Evolutionary conservation across 2,797 vertebrate species (phyloP).

Genomic region (Notamacropus eugenii): DNA sequence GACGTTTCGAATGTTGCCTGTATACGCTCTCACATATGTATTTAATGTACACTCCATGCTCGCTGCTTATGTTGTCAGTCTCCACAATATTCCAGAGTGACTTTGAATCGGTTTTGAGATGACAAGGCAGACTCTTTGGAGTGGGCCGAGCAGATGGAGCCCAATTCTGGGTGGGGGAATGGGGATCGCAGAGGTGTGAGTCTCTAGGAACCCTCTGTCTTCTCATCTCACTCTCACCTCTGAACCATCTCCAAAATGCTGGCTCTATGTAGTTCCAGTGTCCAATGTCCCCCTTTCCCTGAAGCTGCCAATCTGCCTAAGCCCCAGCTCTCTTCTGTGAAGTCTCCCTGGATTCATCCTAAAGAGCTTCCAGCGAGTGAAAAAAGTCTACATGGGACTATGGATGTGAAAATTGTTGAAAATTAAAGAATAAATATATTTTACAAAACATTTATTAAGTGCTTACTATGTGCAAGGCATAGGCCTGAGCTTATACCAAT

Average conservation of each 20-base stretch:
- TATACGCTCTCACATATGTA: constrained; percentile 74
- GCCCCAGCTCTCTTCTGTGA: not conserved
- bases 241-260: not conserved
- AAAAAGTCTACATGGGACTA: not conserved
- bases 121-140: constrained; percentile 66
- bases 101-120: constrained; percentile 55
- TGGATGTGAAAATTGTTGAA: not conserved
- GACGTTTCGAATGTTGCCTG: constrained; percentile 80
- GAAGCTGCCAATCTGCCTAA: not conserved
- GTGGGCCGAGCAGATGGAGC: not conserved
- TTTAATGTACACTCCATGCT: constrained; percentile 70
- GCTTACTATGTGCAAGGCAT: not conserved
- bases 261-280: not conserved
- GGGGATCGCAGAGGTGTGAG: fast-evolving
- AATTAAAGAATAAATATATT: not conserved
- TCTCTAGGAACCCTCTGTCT: not conserved
- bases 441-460: not conserved
- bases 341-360: not conserved
- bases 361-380: not conserved
- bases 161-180: not conserved
- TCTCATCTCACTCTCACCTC: not conserved
- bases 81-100: constrained; percentile 69
- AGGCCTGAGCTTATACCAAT: not conserved
- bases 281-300: not conserved
- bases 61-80: constrained; percentile 78